Base-by-base conservation (phyloP, 53 echinoderm and acorn worm genomes). In the Zoroaster sp. region DNA sequence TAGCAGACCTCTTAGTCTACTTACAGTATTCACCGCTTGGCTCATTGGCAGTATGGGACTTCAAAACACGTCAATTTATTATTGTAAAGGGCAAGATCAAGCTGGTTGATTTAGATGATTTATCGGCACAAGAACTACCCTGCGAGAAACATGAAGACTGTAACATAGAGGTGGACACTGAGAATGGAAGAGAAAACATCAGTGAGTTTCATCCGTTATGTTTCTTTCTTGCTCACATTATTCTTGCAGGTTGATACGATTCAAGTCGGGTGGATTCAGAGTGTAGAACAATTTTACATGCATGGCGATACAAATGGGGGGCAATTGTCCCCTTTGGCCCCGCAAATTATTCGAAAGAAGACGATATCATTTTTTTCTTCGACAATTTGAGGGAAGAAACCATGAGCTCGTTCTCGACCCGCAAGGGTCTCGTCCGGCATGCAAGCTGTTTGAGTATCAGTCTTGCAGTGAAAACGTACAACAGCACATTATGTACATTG, bases 1-100 rank as follows among this genome's bases (percentile, higher is more conserved):
- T 97, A 31, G 88, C 90, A 4, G 87, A 90, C 66, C 73, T 95
- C 21, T 54, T 97, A 33, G 79, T 93, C 38, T 92, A 88, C 72
- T 30, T 95, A 46, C 92, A 97, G 80, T 51, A 74, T 32, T 97
- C 97, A 35, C 93, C 97, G 20, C 63, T 97, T 0, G 97, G 97
- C 23, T 97, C 97, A 18, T 34, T 97, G 18, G 82, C 87, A 25
- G 90, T 97, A 25, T 82, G 91, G 51, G 97, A 97, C 66, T 95
- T 95, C 75, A 97, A 95, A 51, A 80, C 91, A 40, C 90, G 78
- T 69, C 97, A 97, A 82, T 88, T 90, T 38, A 55, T 83, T 42
- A 15, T 83, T 10, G 90, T 90, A 2, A 72, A 85, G n/a, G 90
- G 74, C 54, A 90, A 55, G 52, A 44, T 90, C 23, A 85, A 74